Evolutionary conservation across 2,888 invertebrate species (phyloP), one percentile per base, ranked within the genome.

Genomic region (Idaea aversata): DNA sequence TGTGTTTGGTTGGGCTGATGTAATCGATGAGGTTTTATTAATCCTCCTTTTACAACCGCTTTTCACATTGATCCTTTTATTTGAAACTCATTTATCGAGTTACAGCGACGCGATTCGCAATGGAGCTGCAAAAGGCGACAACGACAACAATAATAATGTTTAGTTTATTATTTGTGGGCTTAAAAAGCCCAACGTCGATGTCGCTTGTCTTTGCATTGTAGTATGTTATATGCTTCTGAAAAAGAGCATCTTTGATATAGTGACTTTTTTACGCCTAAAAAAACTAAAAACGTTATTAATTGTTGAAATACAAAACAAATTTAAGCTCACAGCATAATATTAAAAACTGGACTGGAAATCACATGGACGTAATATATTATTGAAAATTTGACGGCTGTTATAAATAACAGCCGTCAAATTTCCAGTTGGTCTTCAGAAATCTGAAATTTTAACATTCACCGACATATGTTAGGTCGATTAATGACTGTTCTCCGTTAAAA

Each of bases 401-500:
- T 25, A 2, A 2, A 25, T 25, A 25, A 25, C 25, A 2, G 25
- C 25, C 25, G 25, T 25, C 25, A 25, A 25, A 25, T 25, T 25
- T 25, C 25, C 25, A 25, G 25, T 25, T 3, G 3, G 25, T 25
- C 25, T 25, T 25, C 25, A 25, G 25, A 25, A 25, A 25, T 25
- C 25, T 25, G 25, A 25, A 25, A 25, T 25, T 25, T 25, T 25
- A 25, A 25, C 25, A 25, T 25, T 25, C 25, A 47, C 47, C 13
- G 13, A 13, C 76, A 79, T 78, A 79, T 87, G 85, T 85, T 80
- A 81, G 83, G 84, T 83, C 84, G 78, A 75, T 73, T 69, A 79
- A 77, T 80, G 82, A 82, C 82, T 80, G 83, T 77, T 77, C 72
- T 71, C 68, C 67, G 83, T 77, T 85, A 88, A 85, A 88, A 88